Evolutionary conservation across 2,888 invertebrate species (phyloP).

Genomic region (Uropetala carovei): DNA sequence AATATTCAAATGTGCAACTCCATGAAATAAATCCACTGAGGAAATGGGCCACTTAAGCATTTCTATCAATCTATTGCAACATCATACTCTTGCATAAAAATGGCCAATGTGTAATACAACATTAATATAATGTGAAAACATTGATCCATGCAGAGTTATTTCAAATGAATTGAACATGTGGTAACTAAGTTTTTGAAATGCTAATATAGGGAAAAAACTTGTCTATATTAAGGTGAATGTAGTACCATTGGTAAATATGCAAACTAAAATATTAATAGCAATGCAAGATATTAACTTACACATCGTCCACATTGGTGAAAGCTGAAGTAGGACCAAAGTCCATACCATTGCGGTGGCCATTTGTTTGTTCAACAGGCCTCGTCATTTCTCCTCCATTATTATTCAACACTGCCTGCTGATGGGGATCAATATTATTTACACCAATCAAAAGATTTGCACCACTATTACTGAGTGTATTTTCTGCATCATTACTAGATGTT

Average conservation of each 20-base stretch:
- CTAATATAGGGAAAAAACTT: not conserved
- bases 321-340: constrained; percentile 68
- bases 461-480: constrained; percentile 48
- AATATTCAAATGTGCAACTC: too few species aligned
- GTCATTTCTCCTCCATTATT: constrained; percentile 64
- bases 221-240: not conserved
- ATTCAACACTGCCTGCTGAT: constrained; percentile 55
- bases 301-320: constrained; percentile 69
- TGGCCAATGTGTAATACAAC: not conserved
- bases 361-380: constrained; percentile 67
- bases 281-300: constrained; percentile 67
- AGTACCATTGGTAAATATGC: not conserved
- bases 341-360: constrained; percentile 69
- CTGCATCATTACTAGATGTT: constrained; percentile 47
- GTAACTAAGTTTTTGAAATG: not conserved
- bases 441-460: constrained; percentile 53
- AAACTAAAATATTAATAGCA: not conserved
- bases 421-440: constrained; percentile 43
- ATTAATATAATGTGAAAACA: not conserved
- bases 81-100: too few species aligned
- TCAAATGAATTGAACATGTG: not conserved
- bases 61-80: too few species aligned
- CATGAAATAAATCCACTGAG: too few species aligned
- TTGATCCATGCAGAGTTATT: not conserved
- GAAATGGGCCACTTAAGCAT: too few species aligned